Percentiles rank a stretch among this genome's conserved stretches.
Conservation (phyloP, 2,888 invertebrate genomes). For the Cepaea hortensis region DNA sequence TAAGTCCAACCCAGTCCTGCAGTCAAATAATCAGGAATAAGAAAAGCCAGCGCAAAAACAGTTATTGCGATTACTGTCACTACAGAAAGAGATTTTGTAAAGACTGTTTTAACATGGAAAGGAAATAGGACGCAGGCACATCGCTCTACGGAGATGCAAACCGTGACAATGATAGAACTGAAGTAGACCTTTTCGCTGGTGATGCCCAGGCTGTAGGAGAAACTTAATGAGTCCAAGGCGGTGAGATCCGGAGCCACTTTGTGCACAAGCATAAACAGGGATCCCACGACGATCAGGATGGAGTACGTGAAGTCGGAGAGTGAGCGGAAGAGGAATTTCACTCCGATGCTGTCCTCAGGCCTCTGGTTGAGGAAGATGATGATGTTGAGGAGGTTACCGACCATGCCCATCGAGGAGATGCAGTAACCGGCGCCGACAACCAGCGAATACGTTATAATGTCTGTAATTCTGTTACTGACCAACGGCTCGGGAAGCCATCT, state of each 20-base stretch:
- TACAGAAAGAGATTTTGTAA: not conserved
- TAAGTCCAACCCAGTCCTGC: not conserved
- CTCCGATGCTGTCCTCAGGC: not conserved
- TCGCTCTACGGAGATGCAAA: conserved; percentile 1
- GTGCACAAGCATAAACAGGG: not conserved
- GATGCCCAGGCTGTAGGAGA: not conserved
- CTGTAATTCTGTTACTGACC: not conserved
- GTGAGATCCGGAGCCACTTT: not conserved
- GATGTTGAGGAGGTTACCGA: not conserved
- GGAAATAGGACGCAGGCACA: not conserved
- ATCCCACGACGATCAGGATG: not conserved
- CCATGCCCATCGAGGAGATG: not conserved
- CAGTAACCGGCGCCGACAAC: not conserved
- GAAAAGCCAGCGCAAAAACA: not conserved
- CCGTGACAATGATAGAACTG: not conserved
- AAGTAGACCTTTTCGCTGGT: not conserved
- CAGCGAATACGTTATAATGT: not conserved
- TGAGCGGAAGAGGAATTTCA: not conserved
- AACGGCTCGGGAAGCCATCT: not conserved
- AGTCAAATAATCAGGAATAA: not conserved
- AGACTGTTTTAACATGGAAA: conserved; percentile 1
- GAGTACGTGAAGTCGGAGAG: not conserved
- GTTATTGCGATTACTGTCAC: not conserved
- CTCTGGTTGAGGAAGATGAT: not conserved
- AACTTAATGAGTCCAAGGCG: not conserved